Base-by-base conservation (phyloP, 2,113 vertebrate species). In the Halcyon malimbica region DNA sequence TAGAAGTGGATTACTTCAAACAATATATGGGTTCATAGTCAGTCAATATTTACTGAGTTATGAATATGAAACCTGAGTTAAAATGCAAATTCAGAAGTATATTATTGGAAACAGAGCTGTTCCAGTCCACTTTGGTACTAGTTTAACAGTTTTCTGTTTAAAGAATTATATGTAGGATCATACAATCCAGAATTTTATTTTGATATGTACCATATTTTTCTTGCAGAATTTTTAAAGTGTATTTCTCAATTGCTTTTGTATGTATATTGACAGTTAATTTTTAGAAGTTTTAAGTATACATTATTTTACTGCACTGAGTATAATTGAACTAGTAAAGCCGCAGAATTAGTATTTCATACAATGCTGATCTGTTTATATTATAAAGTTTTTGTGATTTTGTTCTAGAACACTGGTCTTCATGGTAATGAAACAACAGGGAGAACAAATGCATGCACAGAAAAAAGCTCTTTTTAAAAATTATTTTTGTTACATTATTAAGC, bases 381-480 rank as follows among this genome's bases (percentile, higher is more conserved):
- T 19, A 51, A 50, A 2, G 6, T 56, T 78, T 50, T 53, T 2
- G 0, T 31, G 44, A 39, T 75, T 64, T 59, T 69, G 7, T 60
- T 76, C 16, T 42, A 39, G 54, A 67, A 53, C 13, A 57, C 16
- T 31, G 10, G 3, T 26, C 24, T 77, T 67, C 14, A 37, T 17
- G 6, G 11, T 41, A 93, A 56, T 54, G 16, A 78, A 83, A 44
- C 31, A 53, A 28, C 4, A 62, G 41, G 5, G 6, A 83, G 9
- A 92, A 9, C 2, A 90, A 80, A 59, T 25, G 1, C 2, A 5
- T 41, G 6, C 70, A 42, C 13, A 67, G 41, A 87, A 83, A n/a
- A 5, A 51, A 48, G 7, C 10, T 2, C 3, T 25, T 35, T 60
- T 1, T 35, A 46, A 6, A 8, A 4, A 2, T 8, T 9, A 11